phyloP scores from a whole-genome alignment of 2,113 vertebrate genomes.

The Corvus hawaiiensis region DNA sequence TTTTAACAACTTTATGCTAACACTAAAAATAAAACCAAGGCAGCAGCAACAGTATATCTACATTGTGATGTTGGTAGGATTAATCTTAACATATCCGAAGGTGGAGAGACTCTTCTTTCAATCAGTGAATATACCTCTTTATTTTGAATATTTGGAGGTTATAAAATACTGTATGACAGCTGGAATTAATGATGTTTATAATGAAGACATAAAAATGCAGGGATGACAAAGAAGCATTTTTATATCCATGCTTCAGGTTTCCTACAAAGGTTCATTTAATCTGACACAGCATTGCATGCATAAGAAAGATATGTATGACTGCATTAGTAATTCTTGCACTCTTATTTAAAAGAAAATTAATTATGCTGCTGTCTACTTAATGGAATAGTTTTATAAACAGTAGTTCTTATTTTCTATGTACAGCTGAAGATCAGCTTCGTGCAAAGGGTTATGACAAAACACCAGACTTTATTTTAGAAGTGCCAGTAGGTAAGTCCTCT shows the following conservation, averaged over 20 bases:
- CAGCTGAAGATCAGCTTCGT: constrained; percentile 98
- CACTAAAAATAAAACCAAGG: background rate
- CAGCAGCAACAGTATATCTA: background rate
- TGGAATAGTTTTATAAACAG: constrained; percentile 58
- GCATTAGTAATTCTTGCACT: constrained; percentile 68
- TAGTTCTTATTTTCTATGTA: constrained; percentile 59
- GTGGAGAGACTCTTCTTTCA: constrained; percentile 34
- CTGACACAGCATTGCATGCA: constrained; percentile 62
- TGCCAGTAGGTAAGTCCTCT: constrained; percentile 88
- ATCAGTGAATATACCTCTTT: constrained; percentile 61
- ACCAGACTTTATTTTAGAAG: constrained; percentile 96
- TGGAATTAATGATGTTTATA: constrained; percentile 77
- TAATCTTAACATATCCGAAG: constrained; percentile 8
- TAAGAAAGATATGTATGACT: constrained; percentile 69
- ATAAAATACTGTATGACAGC: constrained; percentile 67
- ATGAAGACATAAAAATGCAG: constrained; percentile 76
- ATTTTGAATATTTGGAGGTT: constrained; percentile 70
- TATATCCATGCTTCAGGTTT: constrained; percentile 70
- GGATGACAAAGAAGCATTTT: constrained; percentile 71
- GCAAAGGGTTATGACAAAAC: constrained; percentile 98
- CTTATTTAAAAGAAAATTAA: constrained; percentile 72
- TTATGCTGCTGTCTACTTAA: constrained; percentile 68
- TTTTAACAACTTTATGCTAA: constrained; percentile 7
- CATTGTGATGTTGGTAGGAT: background rate
- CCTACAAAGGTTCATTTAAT: constrained; percentile 74